Percentiles rank a stretch among this genome's conserved stretches.
These are phyloP conservation scores for Monodelphis domestica DNA, from an alignment of 2,797 vertebrate species.

Conservation along the genomic window DNA sequence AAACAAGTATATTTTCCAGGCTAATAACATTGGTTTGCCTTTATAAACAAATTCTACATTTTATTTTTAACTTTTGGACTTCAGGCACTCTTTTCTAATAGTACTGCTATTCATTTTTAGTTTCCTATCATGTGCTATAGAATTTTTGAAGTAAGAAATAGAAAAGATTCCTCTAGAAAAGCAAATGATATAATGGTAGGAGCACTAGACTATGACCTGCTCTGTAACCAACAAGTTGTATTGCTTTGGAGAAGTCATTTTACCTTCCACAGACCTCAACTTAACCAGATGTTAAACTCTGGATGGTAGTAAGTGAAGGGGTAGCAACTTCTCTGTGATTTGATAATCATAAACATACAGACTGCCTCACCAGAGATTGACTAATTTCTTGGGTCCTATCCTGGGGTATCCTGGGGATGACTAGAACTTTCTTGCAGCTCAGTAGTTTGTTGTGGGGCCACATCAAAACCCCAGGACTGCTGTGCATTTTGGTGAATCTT, in stretches of 20 bases:
- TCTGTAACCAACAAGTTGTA: not conserved
- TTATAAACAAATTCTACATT: not conserved
- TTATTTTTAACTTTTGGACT: not conserved
- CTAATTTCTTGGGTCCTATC: not conserved
- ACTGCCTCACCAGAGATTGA: not conserved
- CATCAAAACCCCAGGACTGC: not conserved
- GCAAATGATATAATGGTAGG: not conserved
- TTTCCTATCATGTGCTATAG: not conserved
- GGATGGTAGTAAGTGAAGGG: not conserved
- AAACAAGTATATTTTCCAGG: not conserved
- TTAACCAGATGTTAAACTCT: not conserved
- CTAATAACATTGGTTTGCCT: not conserved
- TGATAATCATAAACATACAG: not conserved
- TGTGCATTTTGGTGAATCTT: not conserved
- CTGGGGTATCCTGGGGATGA: not conserved
- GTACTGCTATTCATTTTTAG: not conserved
- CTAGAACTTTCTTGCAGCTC: not conserved
- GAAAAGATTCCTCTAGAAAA: not conserved
- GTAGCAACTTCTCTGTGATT: not conserved
- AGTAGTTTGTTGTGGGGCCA: not conserved
- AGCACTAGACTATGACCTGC: not conserved
- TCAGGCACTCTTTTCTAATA: not conserved
- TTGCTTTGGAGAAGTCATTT: not conserved
- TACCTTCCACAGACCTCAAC: not conserved
- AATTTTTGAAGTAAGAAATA: not conserved